A percentile compares a stretch with the other conserved stretches of the same genome.
These are phyloP conservation scores for Thalassarche chlororhynchos DNA, from an alignment of 2,113 vertebrate genomes.

Conservation along the genomic window DNA sequence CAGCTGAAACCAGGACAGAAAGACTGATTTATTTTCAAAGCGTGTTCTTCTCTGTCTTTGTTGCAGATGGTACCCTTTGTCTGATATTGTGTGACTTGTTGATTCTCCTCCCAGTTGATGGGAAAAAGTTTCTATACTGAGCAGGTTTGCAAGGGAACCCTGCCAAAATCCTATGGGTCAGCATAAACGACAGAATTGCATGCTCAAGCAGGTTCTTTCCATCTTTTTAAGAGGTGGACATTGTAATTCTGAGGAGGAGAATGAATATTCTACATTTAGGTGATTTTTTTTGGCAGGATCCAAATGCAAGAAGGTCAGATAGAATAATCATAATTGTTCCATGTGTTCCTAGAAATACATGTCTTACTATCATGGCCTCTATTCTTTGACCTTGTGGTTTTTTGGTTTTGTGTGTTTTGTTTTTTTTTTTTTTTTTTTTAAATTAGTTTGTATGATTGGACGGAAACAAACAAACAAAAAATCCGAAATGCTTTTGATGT, in stretches of 20 bases:
- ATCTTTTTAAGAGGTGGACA: neutral
- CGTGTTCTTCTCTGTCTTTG: neutral
- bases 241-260: neutral
- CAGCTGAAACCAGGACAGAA: neutral
- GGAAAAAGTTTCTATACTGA: neutral
- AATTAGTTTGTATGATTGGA: neutral
- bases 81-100: neutral
- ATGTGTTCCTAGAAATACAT: neutral
- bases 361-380: neutral
- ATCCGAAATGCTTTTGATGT: neutral
- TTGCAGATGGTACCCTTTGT: neutral
- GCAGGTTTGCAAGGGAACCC: neutral
- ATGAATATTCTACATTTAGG: neutral
- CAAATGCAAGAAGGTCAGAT: neutral
- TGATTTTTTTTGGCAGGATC: neutral
- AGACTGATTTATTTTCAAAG: neutral
- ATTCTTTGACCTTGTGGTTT: rapidly evolving
- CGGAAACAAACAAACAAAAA: neutral
- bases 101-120: neutral
- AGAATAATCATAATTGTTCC: neutral
- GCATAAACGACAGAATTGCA: neutral
- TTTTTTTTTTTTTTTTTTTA: neutral
- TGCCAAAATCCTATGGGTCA: neutral
- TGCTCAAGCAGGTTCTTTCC: neutral
- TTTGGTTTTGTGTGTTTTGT: neutral